Evolutionary conservation across 2,888 invertebrate genomes (phyloP).

Genomic region (Chloromyia formosa): DNA sequence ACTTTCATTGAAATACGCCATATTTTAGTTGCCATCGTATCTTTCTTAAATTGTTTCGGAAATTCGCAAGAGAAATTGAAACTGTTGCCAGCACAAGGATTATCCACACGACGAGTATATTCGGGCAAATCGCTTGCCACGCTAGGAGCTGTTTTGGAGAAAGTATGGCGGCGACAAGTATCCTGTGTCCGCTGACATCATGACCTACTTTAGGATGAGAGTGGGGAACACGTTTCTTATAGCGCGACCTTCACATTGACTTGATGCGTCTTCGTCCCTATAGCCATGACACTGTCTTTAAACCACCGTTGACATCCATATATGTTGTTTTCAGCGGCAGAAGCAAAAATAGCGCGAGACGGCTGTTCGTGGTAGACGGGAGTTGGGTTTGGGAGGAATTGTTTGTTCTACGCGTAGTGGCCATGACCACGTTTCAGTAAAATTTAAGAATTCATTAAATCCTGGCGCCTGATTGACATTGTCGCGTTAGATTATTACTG

Average conservation of each 20-base stretch:
- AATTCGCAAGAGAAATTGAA: not conserved
- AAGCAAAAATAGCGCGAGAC: not conserved
- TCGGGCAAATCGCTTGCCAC: not conserved
- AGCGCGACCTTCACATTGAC: constrained; percentile 29
- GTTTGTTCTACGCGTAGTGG: not conserved
- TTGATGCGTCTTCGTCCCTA: not conserved
- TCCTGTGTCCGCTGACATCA: constrained; percentile 13
- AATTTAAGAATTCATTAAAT: constrained; percentile 10
- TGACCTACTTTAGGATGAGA: constrained; percentile 18
- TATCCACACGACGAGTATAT: not conserved
- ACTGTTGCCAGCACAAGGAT: constrained; percentile 15
- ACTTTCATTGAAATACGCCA: constrained; percentile 19
- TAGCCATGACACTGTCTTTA: too few species aligned
- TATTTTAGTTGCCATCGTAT: not conserved
- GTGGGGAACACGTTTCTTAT: not conserved
- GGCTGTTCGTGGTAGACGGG: not conserved
- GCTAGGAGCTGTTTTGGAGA: constrained; percentile 5
- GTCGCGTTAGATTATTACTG: not conserved
- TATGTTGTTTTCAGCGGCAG: not conserved
- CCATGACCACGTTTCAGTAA: not conserved
- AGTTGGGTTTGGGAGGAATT: not conserved
- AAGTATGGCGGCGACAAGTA: constrained; percentile 21
- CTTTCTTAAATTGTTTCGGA: not conserved
- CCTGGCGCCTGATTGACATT: constrained; percentile 19
- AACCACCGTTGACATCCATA: too few species aligned